Conservation (phyloP, 2,888 invertebrate species). For the Andrena flavipes region DNA sequence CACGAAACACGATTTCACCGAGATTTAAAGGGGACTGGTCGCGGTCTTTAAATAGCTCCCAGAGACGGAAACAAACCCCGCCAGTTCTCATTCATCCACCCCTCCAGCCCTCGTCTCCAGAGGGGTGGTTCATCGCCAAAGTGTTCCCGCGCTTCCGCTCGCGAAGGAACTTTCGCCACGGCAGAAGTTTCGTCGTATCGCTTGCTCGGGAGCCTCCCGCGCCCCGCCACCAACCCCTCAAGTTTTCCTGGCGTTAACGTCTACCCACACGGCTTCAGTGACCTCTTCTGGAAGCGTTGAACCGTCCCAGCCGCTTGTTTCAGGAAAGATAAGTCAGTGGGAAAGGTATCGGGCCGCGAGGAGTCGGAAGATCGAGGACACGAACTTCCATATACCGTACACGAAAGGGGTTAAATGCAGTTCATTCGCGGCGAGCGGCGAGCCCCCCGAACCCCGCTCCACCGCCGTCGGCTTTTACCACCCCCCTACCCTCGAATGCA, state of each 20-base stretch:
- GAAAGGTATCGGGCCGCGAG: conserved; percentile 19
- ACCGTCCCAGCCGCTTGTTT: conserved; percentile 35
- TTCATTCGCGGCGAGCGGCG: conserved; percentile 10
- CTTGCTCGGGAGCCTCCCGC: conserved; percentile 9
- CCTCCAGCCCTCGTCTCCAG: conserved; percentile 1
- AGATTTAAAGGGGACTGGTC: conserved; percentile 11
- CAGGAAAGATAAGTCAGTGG: conserved; percentile 38
- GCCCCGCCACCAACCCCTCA: neutral
- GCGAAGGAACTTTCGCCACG: conserved; percentile 33
- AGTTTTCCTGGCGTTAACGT: conserved; percentile 26
- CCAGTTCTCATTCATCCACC: conserved; percentile 17
- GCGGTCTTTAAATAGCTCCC: conserved; percentile 28
- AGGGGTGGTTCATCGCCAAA: conserved; percentile 22
- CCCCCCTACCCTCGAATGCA: conserved; percentile 1
- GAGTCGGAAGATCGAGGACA: conserved; percentile 31
- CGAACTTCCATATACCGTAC: neutral
- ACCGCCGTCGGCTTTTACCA: neutral
- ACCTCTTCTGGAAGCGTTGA: conserved; percentile 40
- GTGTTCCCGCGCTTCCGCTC: conserved; percentile 27
- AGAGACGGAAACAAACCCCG: conserved; percentile 18
- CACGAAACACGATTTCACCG: conserved; percentile 10
- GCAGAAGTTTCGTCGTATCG: conserved; percentile 45
- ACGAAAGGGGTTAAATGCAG: conserved; percentile 25
- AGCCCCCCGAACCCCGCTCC: neutral
- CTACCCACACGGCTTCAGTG: conserved; percentile 17